These are phyloP conservation scores for Erynnis tages DNA, from an alignment of 2,888 invertebrate species.

Conservation along the genomic window DNA sequence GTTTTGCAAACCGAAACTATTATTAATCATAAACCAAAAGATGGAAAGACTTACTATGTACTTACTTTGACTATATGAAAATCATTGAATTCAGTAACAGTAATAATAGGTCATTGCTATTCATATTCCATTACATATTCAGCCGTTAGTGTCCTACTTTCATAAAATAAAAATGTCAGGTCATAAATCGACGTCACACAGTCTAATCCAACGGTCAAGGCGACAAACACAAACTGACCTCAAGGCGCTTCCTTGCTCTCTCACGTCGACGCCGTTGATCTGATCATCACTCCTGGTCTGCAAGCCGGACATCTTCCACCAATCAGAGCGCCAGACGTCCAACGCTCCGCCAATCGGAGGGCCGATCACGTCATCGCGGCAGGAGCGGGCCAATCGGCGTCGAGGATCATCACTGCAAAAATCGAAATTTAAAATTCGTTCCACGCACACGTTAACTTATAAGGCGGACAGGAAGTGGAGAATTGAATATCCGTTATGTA, in stretches of 20 bases:
- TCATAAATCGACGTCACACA: neutral
- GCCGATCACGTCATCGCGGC: constrained; percentile 49
- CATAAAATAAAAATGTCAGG: neutral
- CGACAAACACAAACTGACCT: constrained; percentile 50
- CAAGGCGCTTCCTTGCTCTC: constrained; percentile 74
- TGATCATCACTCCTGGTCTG: constrained; percentile 66
- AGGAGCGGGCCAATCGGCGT: constrained; percentile 38
- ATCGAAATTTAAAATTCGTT: constrained; percentile 46
- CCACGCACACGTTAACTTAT: constrained; percentile 42
- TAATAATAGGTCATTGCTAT: too few species aligned
- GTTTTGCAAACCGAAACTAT: too few species aligned
- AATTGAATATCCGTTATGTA: constrained; percentile 48
- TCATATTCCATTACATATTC: too few species aligned
- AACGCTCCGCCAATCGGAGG: constrained; percentile 52
- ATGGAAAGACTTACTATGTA: too few species aligned
- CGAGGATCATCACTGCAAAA: constrained; percentile 35
- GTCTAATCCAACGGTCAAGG: constrained; percentile 9
- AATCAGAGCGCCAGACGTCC: constrained; percentile 45
- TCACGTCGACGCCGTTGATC: constrained; percentile 73
- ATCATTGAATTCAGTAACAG: too few species aligned
- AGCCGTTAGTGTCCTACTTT: neutral
- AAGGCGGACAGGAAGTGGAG: constrained; percentile 44
- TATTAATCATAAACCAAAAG: too few species aligned
- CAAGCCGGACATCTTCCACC: constrained; percentile 73
- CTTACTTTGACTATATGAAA: too few species aligned